Conservation (phyloP, 2,113 vertebrate species). For the Forbesichthys agassizii region DNA sequence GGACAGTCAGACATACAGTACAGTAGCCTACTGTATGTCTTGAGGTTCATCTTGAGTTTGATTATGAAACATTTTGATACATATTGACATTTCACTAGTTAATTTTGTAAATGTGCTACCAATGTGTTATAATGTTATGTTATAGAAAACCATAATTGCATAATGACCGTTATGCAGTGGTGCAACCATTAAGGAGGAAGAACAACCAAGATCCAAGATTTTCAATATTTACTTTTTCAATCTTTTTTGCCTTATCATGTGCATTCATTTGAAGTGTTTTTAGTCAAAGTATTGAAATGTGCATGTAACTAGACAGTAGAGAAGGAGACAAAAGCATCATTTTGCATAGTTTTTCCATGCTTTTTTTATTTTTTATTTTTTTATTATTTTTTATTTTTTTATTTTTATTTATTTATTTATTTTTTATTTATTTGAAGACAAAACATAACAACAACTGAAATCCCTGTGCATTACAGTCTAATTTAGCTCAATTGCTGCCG, state of each 20-base stretch:
- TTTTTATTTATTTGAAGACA: no score
- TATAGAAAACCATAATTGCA: constrained; percentile 49
- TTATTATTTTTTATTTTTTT: no score
- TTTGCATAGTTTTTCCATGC: not conserved
- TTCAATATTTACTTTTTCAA: no score
- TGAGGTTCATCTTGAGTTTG: constrained; percentile 2
- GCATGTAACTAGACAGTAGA: constrained; percentile 8
- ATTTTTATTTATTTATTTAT: no score
- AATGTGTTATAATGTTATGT: constrained; percentile 65
- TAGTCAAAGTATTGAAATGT: not conserved
- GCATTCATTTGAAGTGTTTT: not conserved
- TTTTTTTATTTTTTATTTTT: no score
- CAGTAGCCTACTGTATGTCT: not conserved
- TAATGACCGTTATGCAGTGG: constrained; percentile 37
- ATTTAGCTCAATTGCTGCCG: no score
- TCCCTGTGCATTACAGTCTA: no score
- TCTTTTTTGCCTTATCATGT: constrained; percentile 19
- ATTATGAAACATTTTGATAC: constrained; percentile 48
- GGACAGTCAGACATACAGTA: no score
- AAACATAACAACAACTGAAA: no score
- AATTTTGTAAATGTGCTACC: constrained; percentile 57
- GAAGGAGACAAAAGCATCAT: constrained; percentile 39
- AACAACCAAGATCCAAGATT: constrained; percentile 20
- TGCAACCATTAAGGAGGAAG: constrained; percentile 29
- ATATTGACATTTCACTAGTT: constrained; percentile 56